Evolutionary conservation across 2,888 invertebrate genomes (phyloP), one percentile per base, ranked within the genome.

Genomic region (Tetanocera ferruginea): DNA sequence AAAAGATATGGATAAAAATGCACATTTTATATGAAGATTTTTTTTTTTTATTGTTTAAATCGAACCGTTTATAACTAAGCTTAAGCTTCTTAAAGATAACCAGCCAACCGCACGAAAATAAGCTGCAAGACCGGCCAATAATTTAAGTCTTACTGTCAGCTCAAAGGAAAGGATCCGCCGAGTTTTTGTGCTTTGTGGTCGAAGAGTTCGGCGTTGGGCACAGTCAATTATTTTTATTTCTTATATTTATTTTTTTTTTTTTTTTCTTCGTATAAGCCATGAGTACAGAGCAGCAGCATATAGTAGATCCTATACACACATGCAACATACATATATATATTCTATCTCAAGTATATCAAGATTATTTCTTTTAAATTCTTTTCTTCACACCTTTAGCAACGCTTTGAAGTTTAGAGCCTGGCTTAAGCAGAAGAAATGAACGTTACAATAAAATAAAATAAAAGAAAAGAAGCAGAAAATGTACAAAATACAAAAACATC

Each of bases 361-460:
- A 74, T 74, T 74, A 74, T 74, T 74, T 74, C 74, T 74, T 74
- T 74, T 74, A 74, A 74, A 82, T 82, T 81, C 80, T 81, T 80
- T 83, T 80, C 81, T 83, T 83, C 83, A 83, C 83, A 83, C 83
- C 82, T 83, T 78, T 79, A 81, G 81, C 80, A 81, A 83, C 78
- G 82, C 80, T 81, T 82, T 80, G 74, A 74, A 64, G 74, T 74
- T 66, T 74, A 6, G 64, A 74, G 74, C 64, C 31, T 52, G 74
- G 74, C 74, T 74, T 34, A 49, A 71, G 43, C 11, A 43, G 43
- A 11, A 71, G 28, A 52, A 31, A 67, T 11, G 67, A 19, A 43
- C 43, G 31, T 3, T n/a, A 25, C 25, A 73, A 43, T 25, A 73
- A 80, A 80, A 80, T 72, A 70, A 76, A 72, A 74, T 49, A 34